Percentiles rank a stretch among this genome's conserved stretches.
Evolutionary conservation across 2,888 invertebrate genomes (phyloP).

Genomic region (Phortica okadai): DNA sequence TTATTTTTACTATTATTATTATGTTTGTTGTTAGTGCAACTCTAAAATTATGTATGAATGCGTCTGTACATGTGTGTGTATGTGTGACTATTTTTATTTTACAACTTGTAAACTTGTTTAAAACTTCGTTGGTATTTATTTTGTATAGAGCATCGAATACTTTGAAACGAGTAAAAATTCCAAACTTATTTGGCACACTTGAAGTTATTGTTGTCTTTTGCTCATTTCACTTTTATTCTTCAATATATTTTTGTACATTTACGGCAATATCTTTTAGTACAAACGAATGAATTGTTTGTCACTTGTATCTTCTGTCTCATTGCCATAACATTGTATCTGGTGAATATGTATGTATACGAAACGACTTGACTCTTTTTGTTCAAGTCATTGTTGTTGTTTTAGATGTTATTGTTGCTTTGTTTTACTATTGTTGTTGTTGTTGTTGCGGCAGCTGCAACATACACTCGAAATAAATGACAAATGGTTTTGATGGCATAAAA

Average conservation of each 20-base stretch:
- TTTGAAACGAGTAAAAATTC: no score
- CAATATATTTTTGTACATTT: constrained; percentile 6
- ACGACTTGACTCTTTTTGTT: background rate
- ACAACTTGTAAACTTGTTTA: constrained; percentile 4
- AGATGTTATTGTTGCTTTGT: constrained; percentile 32
- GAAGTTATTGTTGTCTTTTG: background rate
- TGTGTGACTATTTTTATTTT: background rate
- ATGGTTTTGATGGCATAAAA: constrained; percentile 69
- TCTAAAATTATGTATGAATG: background rate
- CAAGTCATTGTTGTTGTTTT: constrained; percentile 40
- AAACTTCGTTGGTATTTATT: background rate
- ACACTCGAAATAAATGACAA: constrained; percentile 69
- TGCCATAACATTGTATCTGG: background rate
- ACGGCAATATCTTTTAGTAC: background rate
- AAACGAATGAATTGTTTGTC: constrained; percentile 5
- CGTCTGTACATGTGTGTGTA: background rate
- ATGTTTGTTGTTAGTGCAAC: background rate
- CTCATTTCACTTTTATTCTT: background rate
- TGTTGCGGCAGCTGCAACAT: constrained; percentile 53
- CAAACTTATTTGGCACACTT: background rate
- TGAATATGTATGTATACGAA: no score
- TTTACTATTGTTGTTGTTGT: constrained; percentile 40
- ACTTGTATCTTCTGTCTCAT: background rate
- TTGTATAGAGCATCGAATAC: no score
- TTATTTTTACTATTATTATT: constrained; percentile 25